phyloP scores from a whole-genome alignment of 2,797 vertebrate species.

The Syndactyla subalaris region DNA sequence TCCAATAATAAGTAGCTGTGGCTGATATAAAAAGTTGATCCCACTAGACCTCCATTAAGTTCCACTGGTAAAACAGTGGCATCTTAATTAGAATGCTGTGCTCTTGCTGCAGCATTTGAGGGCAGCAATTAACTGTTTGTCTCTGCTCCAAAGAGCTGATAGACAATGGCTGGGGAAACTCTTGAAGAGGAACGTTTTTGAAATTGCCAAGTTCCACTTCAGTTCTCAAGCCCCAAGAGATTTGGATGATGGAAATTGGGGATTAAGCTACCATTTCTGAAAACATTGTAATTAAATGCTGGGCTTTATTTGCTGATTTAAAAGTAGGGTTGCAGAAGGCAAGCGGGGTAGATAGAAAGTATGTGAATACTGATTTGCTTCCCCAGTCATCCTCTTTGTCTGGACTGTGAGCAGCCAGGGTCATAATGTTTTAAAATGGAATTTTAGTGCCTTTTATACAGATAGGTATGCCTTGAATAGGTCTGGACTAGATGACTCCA shows the following conservation, averaged over 20 bases:
- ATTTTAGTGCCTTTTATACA: background rate
- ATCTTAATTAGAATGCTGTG: background rate
- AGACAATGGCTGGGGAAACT: background rate
- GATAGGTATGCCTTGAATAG: background rate
- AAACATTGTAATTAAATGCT: background rate
- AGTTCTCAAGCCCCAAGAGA: background rate
- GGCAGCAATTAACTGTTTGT: background rate
- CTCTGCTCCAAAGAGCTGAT: background rate
- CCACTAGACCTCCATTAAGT: background rate
- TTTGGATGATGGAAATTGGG: background rate
- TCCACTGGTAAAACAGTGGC: background rate
- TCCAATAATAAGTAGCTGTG: background rate
- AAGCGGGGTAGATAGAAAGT: background rate
- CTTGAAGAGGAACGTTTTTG: background rate
- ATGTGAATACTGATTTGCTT: background rate
- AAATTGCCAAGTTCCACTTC: background rate
- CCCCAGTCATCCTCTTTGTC: background rate
- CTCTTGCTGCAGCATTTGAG: background rate
- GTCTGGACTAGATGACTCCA: background rate
- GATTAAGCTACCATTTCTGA: background rate
- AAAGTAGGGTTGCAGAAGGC: background rate
- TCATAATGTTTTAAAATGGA: background rate
- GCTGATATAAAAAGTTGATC: background rate
- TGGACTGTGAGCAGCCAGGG: background rate
- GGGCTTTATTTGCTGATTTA: background rate